Evolutionary conservation across 2,888 invertebrate species (phyloP), one percentile per base, ranked within the genome.

Genomic region (Acleris sparsana): DNA sequence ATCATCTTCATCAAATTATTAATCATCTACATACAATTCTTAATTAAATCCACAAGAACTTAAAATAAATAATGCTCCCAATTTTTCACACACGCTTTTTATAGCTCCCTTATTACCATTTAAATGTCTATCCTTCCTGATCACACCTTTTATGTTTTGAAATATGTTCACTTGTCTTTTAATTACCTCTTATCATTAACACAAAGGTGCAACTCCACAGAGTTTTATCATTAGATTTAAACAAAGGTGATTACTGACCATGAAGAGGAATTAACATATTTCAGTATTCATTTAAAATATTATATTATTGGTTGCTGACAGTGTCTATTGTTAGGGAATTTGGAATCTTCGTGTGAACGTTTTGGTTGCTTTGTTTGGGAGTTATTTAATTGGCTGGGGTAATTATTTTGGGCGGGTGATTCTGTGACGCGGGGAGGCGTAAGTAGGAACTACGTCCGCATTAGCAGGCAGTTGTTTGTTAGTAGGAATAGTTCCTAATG

Each of bases 261-360:
- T 74, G 73, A 69, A 56, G 52, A 6, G 11, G 39, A 57, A 66
- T 73, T 67, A 70, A 69, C 73, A 68, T 70, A 77, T 74, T 73
- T 65, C 69, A 65, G 71, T 71, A 70, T 67, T 59, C 63, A 67
- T 63, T 63, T 67, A 63, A 62, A 62, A 67, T 67, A 66, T 66
- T 52, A 66, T 62, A 66, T 62, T 66, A 66, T 66, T 66, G 66
- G 57, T 52, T 57, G 66, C 57, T 66, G 66, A 66, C 66, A 66
- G 61, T 39, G 33, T 46, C 62, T 57, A 66, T 66, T 66, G 66
- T 66, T 48, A 55, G 46, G 22, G 65, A 62, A 56, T 44, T 52
- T 9, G 17, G 57, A 62, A 66, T 52, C 56, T 46, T 66, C 66
- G 62, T 66, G 66, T 66, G 66, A 66, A 66, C 22, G 61, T 44